These are phyloP conservation scores for Cordylochernes scorpioides DNA, from an alignment of 2,888 invertebrate genomes.

Conservation along the genomic window DNA sequence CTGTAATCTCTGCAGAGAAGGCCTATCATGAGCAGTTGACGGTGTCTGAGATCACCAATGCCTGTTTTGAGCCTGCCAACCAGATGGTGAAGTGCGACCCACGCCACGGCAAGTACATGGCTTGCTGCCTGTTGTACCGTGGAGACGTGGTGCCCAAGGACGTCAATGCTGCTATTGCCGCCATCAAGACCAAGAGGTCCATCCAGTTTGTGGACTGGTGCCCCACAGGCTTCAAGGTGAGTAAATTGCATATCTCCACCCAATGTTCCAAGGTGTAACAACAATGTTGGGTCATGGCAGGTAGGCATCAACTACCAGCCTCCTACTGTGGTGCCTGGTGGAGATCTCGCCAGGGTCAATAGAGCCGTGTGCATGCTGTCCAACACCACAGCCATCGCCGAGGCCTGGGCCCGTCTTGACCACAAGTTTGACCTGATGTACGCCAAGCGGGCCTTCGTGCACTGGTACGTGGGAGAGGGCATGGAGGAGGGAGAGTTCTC, in stretches of 20 bases:
- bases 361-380: conserved; percentile 59
- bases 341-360: conserved; percentile 44
- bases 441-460: conserved; percentile 84
- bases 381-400: conserved; percentile 79
- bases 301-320: conserved; percentile 27
- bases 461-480: conserved; percentile 39
- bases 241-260: no score
- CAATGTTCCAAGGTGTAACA: no score
- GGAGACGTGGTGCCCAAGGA: conserved; percentile 27
- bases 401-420: conserved; percentile 85
- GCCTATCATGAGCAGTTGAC: conserved; percentile 76
- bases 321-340: conserved; percentile 37
- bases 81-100: conserved; percentile 29
- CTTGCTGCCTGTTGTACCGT: conserved; percentile 31
- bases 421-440: conserved; percentile 92
- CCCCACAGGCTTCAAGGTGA: conserved; percentile 55
- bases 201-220: conserved; percentile 55
- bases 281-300: conserved; percentile 3
- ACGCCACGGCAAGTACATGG: conserved; percentile 23
- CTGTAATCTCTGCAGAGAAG: conserved; percentile 78
- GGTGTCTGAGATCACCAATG: conserved; percentile 73
- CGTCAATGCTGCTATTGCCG: conserved; percentile 39
- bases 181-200: conserved; percentile 37
- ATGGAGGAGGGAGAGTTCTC: conserved; percentile 28
- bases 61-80: conserved; percentile 53